Conservation (phyloP, 2,888 invertebrate genomes). For the Dicranocentrus wangi region DNA sequence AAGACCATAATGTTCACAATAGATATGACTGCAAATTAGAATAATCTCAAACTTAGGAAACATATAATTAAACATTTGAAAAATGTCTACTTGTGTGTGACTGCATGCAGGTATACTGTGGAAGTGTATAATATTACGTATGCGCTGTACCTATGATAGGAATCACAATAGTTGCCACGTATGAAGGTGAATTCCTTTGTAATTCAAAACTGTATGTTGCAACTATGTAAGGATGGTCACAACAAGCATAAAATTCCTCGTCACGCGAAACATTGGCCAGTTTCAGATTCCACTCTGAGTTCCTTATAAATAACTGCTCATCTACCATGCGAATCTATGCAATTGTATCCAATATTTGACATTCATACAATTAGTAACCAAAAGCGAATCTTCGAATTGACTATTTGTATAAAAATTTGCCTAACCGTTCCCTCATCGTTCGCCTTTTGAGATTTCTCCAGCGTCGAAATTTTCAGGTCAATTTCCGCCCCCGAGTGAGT, state of each 20-base stretch:
- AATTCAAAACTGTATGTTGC: slow-evolving; percentile 78
- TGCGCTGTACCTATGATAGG: slow-evolving; percentile 78
- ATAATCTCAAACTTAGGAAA: background rate
- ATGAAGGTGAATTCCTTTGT: slow-evolving; percentile 79
- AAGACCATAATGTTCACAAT: slow-evolving; percentile 71
- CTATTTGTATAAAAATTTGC: no score
- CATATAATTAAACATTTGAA: background rate
- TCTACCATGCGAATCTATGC: slow-evolving; percentile 3
- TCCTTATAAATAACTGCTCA: slow-evolving; percentile 47
- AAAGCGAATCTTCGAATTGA: background rate
- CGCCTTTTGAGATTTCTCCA: background rate
- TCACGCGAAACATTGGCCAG: slow-evolving; percentile 73
- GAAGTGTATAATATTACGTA: no score
- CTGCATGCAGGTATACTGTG: no score
- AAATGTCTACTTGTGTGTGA: background rate
- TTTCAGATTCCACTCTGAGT: slow-evolving; percentile 70
- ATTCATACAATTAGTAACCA: background rate
- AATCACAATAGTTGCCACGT: slow-evolving; percentile 79
- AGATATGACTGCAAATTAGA: slow-evolving; percentile 63
- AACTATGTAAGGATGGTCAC: slow-evolving; percentile 78
- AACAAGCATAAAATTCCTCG: slow-evolving; percentile 76
- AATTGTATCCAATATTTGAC: no score
- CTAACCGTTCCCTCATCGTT: background rate
- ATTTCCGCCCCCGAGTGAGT: slow-evolving; percentile 80
- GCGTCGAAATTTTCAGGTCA: slow-evolving; percentile 72